Evolutionary conservation across 2,113 vertebrate species (phyloP).

Genomic region (Ibidorhyncha struthersii): DNA sequence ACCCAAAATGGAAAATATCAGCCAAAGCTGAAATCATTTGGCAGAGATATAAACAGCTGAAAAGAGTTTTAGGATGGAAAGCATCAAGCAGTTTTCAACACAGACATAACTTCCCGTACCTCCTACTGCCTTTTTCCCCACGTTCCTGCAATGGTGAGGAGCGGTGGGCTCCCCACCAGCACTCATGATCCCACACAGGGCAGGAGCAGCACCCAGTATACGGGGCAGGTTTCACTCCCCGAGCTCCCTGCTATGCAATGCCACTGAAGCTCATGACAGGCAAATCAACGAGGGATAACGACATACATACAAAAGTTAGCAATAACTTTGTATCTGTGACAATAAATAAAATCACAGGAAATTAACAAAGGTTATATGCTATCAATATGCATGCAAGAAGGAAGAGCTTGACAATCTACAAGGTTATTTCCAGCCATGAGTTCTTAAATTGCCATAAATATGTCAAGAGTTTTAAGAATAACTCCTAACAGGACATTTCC

Average conservation of each 20-base stretch:
- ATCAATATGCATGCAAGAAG: background rate
- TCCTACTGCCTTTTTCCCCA: background rate
- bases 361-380: background rate
- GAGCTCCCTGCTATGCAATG: background rate
- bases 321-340: background rate
- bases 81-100: background rate
- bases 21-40: constrained; percentile 56
- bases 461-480: background rate
- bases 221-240: background rate
- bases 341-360: background rate
- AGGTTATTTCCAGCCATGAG: background rate
- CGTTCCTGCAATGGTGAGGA: rapidly evolving
- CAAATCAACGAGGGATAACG: background rate
- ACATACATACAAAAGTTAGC: background rate
- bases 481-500: background rate
- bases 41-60: constrained; percentile 51
- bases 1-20: constrained; percentile 62
- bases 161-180: rapidly evolving
- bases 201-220: background rate
- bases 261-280: background rate
- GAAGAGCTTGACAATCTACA: background rate
- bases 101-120: background rate
- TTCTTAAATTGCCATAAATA: background rate
- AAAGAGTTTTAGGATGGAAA: constrained; percentile 7
- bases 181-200: background rate